Evolutionary conservation across 2,888 invertebrate species (phyloP).

Genomic region (Drosophila tripunctata): DNA sequence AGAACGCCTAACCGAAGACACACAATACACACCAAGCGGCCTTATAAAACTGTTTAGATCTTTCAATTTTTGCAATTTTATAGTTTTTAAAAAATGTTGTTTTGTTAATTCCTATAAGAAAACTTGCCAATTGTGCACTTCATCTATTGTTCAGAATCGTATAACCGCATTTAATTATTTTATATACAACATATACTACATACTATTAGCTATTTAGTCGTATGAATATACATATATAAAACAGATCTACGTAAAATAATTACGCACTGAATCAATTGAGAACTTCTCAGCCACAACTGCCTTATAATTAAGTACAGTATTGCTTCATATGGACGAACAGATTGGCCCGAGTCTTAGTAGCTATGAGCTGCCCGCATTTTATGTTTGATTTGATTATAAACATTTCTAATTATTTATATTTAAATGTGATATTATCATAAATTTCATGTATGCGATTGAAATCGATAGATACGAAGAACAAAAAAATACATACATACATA

Average conservation of each 20-base stretch:
- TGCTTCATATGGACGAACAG: conserved; percentile 46
- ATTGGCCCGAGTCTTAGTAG: conserved; percentile 44
- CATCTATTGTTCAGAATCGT: conserved; percentile 41
- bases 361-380: conserved; percentile 53
- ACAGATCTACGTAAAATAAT: conserved; percentile 5
- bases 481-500: no score
- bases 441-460: conserved; percentile 55
- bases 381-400: conserved; percentile 42
- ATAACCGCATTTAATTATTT: conserved; percentile 32
- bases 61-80: conserved; percentile 2
- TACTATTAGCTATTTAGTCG: conserved; percentile 25
- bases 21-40: conserved; percentile 49
- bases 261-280: conserved; percentile 37
- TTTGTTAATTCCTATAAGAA: conserved; percentile 12
- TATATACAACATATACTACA: conserved; percentile 22
- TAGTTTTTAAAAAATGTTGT: neutral
- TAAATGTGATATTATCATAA: conserved; percentile 78
- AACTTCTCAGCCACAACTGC: conserved; percentile 64
- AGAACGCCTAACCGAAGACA: conserved; percentile 12
- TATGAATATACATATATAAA: conserved; percentile 1
- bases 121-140: conserved; percentile 63
- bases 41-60: conserved; percentile 31
- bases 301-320: conserved; percentile 73
- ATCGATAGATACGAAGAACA: conserved; percentile 9
- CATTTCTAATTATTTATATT: conserved; percentile 63